These are phyloP conservation scores for Ondatra zibethicus DNA, from an alignment of 2,113 vertebrate species.

Conservation along the genomic window DNA sequence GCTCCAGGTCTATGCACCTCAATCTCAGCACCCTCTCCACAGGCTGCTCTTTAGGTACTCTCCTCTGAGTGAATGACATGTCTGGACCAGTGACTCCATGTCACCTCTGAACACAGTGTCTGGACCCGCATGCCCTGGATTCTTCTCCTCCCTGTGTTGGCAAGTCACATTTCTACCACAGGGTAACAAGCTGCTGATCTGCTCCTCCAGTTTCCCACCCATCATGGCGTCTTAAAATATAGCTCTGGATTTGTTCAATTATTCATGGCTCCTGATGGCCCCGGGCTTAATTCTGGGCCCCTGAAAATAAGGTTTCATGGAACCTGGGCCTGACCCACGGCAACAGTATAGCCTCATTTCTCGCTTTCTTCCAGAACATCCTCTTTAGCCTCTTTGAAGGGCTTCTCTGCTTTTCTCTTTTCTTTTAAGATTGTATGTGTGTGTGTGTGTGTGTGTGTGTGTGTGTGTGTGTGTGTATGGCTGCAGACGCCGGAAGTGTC, in stretches of 20 bases:
- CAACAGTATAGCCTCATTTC: background rate
- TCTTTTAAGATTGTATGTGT: background rate
- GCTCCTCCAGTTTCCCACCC: background rate
- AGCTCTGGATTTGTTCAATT: background rate
- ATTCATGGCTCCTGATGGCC: background rate
- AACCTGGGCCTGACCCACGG: background rate
- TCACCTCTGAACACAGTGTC: background rate
- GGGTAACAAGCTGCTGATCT: background rate
- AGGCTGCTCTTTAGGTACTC: background rate
- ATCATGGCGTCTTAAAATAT: background rate
- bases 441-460: background rate
- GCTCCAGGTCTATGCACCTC: background rate
- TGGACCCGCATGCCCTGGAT: no score
- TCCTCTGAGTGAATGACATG: background rate
- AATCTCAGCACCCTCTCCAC: background rate
- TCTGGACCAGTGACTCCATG: background rate
- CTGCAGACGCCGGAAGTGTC: background rate
- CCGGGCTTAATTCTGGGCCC: background rate
- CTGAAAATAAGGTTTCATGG: background rate
- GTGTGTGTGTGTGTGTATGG: background rate
- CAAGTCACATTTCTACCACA: background rate
- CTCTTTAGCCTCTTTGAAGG: background rate
- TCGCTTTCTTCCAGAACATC: background rate
- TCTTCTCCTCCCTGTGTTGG: background rate
- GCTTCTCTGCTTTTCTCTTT: background rate